Base-by-base conservation (phyloP, 1,140 invertebrate genomes). In the Aphelinus certus region DNA sequence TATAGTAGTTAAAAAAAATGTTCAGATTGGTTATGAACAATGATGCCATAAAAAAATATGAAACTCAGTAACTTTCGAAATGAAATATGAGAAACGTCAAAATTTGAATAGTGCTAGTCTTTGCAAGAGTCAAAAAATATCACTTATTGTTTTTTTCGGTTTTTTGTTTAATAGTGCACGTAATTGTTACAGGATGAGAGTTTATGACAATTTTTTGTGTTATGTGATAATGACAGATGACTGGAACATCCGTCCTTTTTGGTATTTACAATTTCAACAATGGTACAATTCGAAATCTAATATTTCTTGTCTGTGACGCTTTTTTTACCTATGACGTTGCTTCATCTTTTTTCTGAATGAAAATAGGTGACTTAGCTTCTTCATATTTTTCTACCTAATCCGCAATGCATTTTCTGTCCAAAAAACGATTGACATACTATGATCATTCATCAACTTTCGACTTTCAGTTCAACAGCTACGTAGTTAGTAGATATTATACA, bases 151-250 rank as follows among this genome's bases (percentile, higher is more conserved):
- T 26, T 26, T 26, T 26, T 26, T 26, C 26, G 26, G 26, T 49
- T 69, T 72, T 51, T 76, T 46, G 7, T 69, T 72, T 64, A 72
- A 72, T 72, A 72, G 71, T 72, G 71, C 71, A 77, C 66, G 51
- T 78, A 56, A 68, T 65, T 63, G 77, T 62, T 79, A 75, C 69
- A 75, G 74, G 57, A 77, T 81, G 63, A 77, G 61, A 81, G 60
- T 70, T 75, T 73, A 71, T 76, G 79, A 76, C 69, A 75, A 79
- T 71, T 49, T 5, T 71, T 71, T 10, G 69, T 71, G 61, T 53
- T 45, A 71, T 76, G 69, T 75, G 78, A 76, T 63, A 76, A 71
- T 77, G 75, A 80, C 77, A 82, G 76, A 76, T 72, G 74, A 71
- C 79, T 73, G 73, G 79, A 78, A 53, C 49, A 71, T 62, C 3